Evolutionary conservation across 2,113 vertebrate species (phyloP), one percentile per base, ranked within the genome.

Genomic region (Pteropus alecto): DNA sequence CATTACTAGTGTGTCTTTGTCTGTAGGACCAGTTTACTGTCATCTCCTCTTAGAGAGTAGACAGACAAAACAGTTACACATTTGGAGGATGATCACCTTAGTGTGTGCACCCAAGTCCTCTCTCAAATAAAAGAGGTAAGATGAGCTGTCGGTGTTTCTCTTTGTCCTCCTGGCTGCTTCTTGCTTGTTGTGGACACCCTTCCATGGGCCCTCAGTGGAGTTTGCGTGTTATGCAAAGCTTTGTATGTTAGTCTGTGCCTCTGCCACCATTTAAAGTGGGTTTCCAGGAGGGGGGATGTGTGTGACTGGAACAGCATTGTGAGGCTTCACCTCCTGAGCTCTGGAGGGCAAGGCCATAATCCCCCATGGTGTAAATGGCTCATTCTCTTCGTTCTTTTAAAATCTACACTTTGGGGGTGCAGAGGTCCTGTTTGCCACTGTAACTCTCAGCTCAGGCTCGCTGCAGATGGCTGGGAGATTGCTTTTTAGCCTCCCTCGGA

Each of bases 241-340:
- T 98, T 97, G 93, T 96, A 91, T 98, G 96, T 98, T 98, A 97
- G 97, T 98, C 96, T 94, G 90, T 35, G 95, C 93, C 97, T 96
- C 97, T 97, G 93, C 97, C 94, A 98, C 97, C 95, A 98, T 98
- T 98, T 98, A 97, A 98, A 97, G 94, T 98, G 98, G 93, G 97
- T 98, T 96, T 85, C 22, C 0, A 82, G 70, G 90, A 74, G 95
- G 79, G 94, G 98, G 94, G 98, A 97, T 97, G 95, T 95, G 87
- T 96, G 83, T 87, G 1, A 68, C 92, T 96, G 65, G 73, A 94
- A 93, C 26, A 0, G 73, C 35, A 63, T 1, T 26, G 11, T 73
- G 81, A 84, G 85, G 67, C 71, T 95, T 95, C 0, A 65, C 30
- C 19, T 70, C 60, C 94, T 16, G 7, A 71, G 63, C 87, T 41